A percentile compares a stretch with the other conserved stretches of the same genome.
These are phyloP conservation scores for Pteropus alecto DNA, from an alignment of 2,113 vertebrate genomes.

Conservation along the genomic window DNA sequence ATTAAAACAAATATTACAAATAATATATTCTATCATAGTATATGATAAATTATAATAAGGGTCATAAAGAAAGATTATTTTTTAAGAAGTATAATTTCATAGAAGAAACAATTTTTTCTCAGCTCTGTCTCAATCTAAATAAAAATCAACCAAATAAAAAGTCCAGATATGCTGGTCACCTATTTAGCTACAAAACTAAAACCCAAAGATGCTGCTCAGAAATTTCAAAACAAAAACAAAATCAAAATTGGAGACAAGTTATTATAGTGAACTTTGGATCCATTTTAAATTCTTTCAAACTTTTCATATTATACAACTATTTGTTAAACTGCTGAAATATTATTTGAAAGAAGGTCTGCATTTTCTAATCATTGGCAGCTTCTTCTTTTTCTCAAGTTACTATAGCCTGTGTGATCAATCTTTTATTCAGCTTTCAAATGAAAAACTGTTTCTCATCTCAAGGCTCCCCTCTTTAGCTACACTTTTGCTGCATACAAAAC, in stretches of 20 bases:
- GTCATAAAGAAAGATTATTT: background rate
- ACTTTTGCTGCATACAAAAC: background rate
- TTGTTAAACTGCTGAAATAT: conserved; percentile 51
- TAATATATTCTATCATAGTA: background rate
- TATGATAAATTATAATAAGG: background rate
- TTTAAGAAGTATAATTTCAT: background rate
- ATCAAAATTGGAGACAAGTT: background rate
- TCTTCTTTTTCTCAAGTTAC: conserved; percentile 46
- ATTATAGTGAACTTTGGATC: conserved; percentile 12
- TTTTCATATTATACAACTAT: conserved; percentile 33
- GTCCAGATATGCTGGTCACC: background rate
- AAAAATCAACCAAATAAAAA: background rate
- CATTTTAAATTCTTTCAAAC: conserved; percentile 33
- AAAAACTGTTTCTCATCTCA: conserved; percentile 46
- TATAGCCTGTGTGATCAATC: background rate
- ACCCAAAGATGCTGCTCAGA: background rate
- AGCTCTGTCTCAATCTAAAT: conserved; percentile 41
- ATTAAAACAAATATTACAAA: background rate
- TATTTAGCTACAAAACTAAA: conserved; percentile 47
- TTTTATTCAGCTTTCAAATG: conserved; percentile 61
- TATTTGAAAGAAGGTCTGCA: conserved; percentile 49
- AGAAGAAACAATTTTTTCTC: conserved; percentile 10
- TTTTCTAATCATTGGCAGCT: conserved; percentile 52
- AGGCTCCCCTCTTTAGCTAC: background rate
- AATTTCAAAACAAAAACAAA: background rate